These are phyloP conservation scores for Batillaria attramentaria DNA, from an alignment of 1,140 invertebrate genomes.

Conservation along the genomic window DNA sequence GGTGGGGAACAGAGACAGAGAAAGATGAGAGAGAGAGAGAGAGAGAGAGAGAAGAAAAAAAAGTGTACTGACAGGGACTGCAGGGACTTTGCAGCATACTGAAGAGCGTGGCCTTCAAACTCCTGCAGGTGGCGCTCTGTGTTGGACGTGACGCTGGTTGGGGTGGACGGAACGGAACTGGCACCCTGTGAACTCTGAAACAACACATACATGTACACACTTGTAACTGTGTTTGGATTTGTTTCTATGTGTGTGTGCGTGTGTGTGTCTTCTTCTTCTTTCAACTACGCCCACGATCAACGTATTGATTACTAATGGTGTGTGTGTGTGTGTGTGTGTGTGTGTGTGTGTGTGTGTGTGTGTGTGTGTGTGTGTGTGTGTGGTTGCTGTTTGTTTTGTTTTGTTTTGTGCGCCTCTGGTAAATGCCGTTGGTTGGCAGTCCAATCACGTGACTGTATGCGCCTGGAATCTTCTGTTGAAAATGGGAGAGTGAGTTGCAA, in stretches of 20 bases:
- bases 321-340: background rate
- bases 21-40: background rate
- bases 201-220: background rate
- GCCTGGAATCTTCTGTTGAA: no score
- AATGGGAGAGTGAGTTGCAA: no score
- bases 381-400: no score
- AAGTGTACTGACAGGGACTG: constrained; percentile 62
- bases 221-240: no score
- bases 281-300: no score
- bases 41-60: background rate
- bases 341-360: background rate
- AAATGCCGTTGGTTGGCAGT: no score
- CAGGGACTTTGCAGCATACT: constrained; percentile 67
- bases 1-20: background rate
- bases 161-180: constrained; percentile 58
- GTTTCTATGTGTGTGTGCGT: no score
- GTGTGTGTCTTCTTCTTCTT: no score
- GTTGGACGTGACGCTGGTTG: constrained; percentile 56
- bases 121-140: constrained; percentile 65
- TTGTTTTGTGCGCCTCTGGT: no score
- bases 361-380: background rate
- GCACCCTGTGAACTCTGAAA: constrained; percentile 53
- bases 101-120: constrained; percentile 68
- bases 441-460: no score
- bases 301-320: background rate